phyloP scores from a whole-genome alignment of 2,888 invertebrate genomes.

The Pachycephus smyrnensis region DNA sequence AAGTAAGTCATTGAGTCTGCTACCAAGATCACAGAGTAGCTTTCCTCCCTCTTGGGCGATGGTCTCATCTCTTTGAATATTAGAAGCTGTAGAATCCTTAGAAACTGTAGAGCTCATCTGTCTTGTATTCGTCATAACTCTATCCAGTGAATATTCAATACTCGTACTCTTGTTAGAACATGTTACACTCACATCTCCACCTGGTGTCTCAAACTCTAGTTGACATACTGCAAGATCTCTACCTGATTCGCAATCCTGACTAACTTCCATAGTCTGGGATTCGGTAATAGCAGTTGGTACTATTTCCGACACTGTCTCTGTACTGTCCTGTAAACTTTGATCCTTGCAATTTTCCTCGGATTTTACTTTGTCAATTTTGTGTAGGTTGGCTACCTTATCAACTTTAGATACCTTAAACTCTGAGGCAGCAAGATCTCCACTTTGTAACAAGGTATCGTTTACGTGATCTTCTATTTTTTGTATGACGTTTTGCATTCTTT shows the following conservation, averaged over 20 bases:
- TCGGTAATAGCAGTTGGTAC: neutral
- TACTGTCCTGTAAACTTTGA: neutral
- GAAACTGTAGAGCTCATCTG: slow-evolving; percentile 6
- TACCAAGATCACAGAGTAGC: slow-evolving; percentile 52
- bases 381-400: neutral
- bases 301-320: neutral
- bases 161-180: neutral
- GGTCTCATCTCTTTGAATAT: slow-evolving; percentile 23
- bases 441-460: neutral
- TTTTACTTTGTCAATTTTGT: slow-evolving; percentile 6
- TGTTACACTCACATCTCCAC: neutral
- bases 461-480: slow-evolving; percentile 50
- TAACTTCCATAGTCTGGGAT: neutral
- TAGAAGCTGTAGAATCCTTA: neutral
- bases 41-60: slow-evolving; percentile 40
- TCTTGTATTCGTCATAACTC: neutral
- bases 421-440: neutral
- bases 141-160: neutral
- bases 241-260: neutral
- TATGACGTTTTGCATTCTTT: slow-evolving; percentile 51
- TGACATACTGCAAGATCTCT: neutral
- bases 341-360: neutral
- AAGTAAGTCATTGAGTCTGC: slow-evolving; percentile 52
- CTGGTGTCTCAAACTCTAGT: neutral
- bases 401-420: neutral